phyloP scores from a whole-genome alignment of 2,113 vertebrate species.

The Otis tarda region DNA sequence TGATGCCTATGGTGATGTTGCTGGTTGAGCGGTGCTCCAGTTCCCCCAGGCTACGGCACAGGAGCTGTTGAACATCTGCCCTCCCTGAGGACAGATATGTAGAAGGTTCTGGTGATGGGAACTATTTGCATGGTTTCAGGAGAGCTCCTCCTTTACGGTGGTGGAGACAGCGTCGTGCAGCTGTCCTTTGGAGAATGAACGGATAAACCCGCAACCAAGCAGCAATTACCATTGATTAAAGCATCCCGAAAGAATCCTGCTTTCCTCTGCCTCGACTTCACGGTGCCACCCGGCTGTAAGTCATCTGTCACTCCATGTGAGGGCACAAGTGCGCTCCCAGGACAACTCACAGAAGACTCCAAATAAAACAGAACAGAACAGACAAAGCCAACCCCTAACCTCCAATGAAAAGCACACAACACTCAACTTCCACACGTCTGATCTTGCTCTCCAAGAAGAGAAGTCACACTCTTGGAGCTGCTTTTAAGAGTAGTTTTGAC shows the following conservation, averaged over 20 bases:
- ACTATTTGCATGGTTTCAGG: background rate
- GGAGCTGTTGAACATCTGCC: background rate
- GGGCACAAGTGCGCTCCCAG: background rate
- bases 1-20: background rate
- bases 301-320: background rate
- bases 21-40: background rate
- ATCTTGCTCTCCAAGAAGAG: background rate
- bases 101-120: background rate
- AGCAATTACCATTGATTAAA: background rate
- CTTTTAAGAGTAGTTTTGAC: background rate
- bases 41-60: background rate
- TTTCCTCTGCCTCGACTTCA: background rate
- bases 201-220: background rate
- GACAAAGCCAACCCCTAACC: background rate
- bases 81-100: background rate
- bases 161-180: background rate
- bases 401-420: background rate
- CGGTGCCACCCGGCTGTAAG: background rate
- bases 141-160: background rate
- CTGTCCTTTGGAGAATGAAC: background rate
- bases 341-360: background rate
- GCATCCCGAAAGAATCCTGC: background rate
- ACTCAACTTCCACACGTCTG: background rate
- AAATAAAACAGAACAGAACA: background rate
- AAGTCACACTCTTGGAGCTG: background rate